A percentile compares a stretch with the other conserved stretches of the same genome.
Evolutionary conservation across 2,888 invertebrate species (phyloP).

Genomic region (Aplocera efformata): DNA sequence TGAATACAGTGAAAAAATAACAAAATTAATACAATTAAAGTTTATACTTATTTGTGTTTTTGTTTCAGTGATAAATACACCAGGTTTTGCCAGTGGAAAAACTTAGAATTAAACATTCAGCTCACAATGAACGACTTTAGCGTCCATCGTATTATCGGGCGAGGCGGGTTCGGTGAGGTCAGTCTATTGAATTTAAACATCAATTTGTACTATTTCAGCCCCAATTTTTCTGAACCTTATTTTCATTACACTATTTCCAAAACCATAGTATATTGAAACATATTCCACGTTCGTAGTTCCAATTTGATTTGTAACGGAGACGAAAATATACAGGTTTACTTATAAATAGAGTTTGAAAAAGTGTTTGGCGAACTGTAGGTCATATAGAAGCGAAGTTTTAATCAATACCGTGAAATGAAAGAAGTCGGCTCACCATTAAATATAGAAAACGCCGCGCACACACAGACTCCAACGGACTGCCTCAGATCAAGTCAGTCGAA

Average conservation of each 20-base stretch:
- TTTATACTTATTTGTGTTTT: conserved; percentile 31
- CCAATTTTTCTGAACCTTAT: conserved; percentile 10
- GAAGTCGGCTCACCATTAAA: conserved; percentile 24
- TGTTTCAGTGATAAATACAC: conserved; percentile 98
- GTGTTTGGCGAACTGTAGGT: conserved; percentile 8
- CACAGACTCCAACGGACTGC: too few species aligned
- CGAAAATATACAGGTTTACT: conserved; percentile 1
- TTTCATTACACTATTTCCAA: conserved; percentile 8
- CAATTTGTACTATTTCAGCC: conserved; percentile 13
- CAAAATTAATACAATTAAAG: not conserved
- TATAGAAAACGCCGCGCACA: too few species aligned
- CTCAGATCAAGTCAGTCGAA: too few species aligned
- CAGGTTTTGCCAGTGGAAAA: conserved; percentile 99
- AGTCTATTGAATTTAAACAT: conserved; percentile 30
- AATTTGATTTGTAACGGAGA: conserved; percentile 3
- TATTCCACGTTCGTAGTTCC: conserved; percentile 5
- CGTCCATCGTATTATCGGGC: conserved; percentile 99
- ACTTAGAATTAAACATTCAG: conserved; percentile 99
- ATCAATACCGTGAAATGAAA: conserved; percentile 28
- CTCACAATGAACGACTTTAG: conserved; percentile 99
- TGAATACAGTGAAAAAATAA: too few species aligned
- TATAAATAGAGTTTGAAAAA: not conserved
- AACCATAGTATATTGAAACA: conserved; percentile 10
- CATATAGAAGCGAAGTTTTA: conserved; percentile 14
- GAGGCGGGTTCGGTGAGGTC: conserved; percentile 98